A percentile compares a stretch with the other conserved stretches of the same genome.
Conservation (phyloP, 2,113 vertebrate genomes). For the Ciconia maguari region DNA sequence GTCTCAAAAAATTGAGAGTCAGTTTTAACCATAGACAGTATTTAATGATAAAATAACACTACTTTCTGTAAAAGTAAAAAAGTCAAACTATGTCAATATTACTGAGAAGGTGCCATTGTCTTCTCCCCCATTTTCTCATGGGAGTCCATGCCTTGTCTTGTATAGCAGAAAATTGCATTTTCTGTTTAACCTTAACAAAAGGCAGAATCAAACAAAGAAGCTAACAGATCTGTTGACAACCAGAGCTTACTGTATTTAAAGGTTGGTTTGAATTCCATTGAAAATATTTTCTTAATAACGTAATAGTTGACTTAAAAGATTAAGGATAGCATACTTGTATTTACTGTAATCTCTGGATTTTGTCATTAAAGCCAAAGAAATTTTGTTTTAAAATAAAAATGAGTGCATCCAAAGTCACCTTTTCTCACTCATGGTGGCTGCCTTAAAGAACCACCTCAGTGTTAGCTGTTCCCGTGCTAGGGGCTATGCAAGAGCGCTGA, state of each 20-base stretch:
- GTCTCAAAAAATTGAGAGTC: not conserved
- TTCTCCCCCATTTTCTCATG: not conserved
- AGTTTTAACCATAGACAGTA: not conserved
- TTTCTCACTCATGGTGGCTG: not conserved
- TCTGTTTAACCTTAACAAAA: not conserved
- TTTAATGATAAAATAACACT: not conserved
- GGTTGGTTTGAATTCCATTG: not conserved
- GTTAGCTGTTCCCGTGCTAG: not conserved
- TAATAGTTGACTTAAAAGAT: conserved; percentile 10
- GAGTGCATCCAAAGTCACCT: not conserved
- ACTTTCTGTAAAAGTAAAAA: not conserved
- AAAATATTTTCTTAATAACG: not conserved
- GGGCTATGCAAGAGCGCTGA: too few species aligned
- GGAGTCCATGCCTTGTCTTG: not conserved
- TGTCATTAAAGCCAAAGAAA: not conserved
- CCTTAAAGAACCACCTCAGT: not conserved
- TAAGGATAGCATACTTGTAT: not conserved
- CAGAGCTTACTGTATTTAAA: not conserved
- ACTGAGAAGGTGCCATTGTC: not conserved
- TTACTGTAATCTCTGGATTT: not conserved
- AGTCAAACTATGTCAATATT: not conserved
- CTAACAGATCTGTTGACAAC: not conserved
- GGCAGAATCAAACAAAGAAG: not conserved
- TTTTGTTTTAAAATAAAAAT: not conserved
- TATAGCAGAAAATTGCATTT: not conserved